Conservation (phyloP, 2,888 invertebrate species). For the Daptonema setosum region DNA sequence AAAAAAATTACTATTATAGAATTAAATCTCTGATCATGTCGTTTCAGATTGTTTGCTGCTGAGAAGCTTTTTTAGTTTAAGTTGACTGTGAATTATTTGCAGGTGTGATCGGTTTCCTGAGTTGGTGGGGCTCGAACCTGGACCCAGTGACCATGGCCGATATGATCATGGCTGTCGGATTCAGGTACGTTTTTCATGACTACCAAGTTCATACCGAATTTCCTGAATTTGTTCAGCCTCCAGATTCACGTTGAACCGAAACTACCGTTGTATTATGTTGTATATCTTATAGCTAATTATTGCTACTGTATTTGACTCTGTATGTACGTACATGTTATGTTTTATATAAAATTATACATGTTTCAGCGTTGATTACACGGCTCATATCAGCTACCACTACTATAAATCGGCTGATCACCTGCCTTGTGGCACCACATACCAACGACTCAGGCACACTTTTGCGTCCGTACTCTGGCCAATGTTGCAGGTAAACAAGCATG, state of each 20-base stretch:
- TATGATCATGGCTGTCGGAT: constrained; percentile 1
- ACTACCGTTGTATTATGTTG: not conserved
- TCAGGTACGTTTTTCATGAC: not conserved
- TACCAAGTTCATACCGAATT: too few relatives aligned
- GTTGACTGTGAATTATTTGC: too few relatives aligned
- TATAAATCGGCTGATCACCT: not conserved
- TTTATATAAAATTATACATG: too few relatives aligned
- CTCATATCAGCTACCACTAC: not conserved
- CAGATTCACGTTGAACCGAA: not conserved
- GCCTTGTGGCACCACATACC: not conserved
- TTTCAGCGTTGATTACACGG: not conserved
- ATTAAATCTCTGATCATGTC: too few relatives aligned
- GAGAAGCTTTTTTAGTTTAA: too few relatives aligned
- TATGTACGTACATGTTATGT: too few relatives aligned
- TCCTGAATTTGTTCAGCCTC: not conserved
- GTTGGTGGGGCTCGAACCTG: constrained; percentile 1
- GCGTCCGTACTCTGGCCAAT: not conserved
- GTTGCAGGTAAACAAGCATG: not conserved
- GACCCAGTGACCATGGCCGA: constrained; percentile 1
- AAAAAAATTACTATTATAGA: too few relatives aligned
- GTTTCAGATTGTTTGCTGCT: too few relatives aligned
- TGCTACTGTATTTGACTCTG: too few relatives aligned
- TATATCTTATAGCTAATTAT: too few relatives aligned
- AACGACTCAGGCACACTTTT: not conserved
- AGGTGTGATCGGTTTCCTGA: not conserved